Conservation (phyloP, 2,113 vertebrate species). For the Lucifuga dentata region DNA sequence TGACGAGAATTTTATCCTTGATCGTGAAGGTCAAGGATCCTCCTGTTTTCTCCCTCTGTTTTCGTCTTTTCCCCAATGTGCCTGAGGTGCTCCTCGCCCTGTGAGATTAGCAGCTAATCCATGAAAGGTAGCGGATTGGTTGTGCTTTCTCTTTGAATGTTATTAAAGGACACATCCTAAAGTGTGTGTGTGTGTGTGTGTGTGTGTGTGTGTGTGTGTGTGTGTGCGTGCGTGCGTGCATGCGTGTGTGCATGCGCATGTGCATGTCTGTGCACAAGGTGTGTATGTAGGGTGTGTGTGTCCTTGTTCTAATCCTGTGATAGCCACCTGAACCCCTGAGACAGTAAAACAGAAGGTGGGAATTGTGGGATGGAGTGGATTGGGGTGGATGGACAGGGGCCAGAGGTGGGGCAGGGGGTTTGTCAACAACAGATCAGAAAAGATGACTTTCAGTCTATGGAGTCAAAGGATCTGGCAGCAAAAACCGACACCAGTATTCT, state of each 20-base stretch:
- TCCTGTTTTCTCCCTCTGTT: constrained; percentile 52
- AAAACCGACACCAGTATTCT: constrained; percentile 2
- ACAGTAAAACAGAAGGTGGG: constrained; percentile 27
- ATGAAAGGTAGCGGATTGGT: constrained; percentile 73
- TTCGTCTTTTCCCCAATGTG: constrained; percentile 60
- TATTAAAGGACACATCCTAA: constrained; percentile 72
- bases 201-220: constrained; percentile 17
- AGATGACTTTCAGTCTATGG: constrained; percentile 43
- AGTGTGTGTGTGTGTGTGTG: constrained; percentile 52
- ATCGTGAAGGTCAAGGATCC: constrained; percentile 76
- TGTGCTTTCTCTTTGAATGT: constrained; percentile 72
- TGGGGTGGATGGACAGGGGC: constrained; percentile 25
- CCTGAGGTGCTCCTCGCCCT: constrained; percentile 67
- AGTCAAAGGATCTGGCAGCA: constrained; percentile 30
- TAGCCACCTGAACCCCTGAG: constrained; percentile 64
- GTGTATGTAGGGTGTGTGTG: constrained; percentile 59
- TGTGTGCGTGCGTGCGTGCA: constrained; percentile 11
- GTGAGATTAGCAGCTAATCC: constrained; percentile 81
- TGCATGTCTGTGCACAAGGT: constrained; percentile 12
- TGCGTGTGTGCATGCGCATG: constrained; percentile 15
- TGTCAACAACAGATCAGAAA: constrained; percentile 57
- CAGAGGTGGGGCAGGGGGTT: constrained; percentile 58
- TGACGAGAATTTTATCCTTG: constrained; percentile 56
- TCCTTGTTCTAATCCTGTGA: constrained; percentile 68
- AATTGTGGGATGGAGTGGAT: neutral